A percentile compares a stretch with the other conserved stretches of the same genome.
Conservation (phyloP, 2,797 vertebrate genomes). For the Bucorvus abyssinicus region DNA sequence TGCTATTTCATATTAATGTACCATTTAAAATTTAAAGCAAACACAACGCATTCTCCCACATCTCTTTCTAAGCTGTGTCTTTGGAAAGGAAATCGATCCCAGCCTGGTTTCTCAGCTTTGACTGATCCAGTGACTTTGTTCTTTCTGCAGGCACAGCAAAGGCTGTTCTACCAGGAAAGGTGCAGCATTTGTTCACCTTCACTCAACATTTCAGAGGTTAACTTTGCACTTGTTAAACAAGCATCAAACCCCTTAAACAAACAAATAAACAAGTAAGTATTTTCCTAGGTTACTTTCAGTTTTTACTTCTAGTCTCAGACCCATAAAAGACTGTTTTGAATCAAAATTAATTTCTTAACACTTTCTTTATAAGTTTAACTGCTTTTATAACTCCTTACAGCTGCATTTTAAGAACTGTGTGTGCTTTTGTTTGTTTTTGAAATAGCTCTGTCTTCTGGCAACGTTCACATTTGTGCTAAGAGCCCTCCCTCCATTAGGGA, state of each 20-base stretch:
- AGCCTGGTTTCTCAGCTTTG: background rate
- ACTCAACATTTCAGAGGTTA: background rate
- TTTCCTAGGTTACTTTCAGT: background rate
- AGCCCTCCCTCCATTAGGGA: background rate
- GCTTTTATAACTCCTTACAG: background rate
- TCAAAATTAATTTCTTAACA: background rate
- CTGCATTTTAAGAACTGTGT: background rate
- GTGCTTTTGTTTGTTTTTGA: background rate
- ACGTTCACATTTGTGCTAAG: background rate
- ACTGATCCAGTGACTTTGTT: background rate
- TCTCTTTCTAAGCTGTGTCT: background rate
- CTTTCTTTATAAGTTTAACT: background rate
- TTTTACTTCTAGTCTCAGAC: background rate
- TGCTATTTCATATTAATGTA: background rate
- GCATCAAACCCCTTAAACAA: background rate
- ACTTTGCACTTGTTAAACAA: background rate
- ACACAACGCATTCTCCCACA: background rate
- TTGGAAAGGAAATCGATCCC: background rate
- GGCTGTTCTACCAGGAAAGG: background rate
- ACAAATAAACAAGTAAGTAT: background rate
- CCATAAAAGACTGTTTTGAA: background rate
- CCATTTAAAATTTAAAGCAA: background rate
- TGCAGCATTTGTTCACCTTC: background rate
- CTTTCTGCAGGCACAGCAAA: background rate
- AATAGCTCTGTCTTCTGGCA: background rate